phyloP scores from a whole-genome alignment of 2,888 invertebrate genomes.

The Drosophila testacea region DNA sequence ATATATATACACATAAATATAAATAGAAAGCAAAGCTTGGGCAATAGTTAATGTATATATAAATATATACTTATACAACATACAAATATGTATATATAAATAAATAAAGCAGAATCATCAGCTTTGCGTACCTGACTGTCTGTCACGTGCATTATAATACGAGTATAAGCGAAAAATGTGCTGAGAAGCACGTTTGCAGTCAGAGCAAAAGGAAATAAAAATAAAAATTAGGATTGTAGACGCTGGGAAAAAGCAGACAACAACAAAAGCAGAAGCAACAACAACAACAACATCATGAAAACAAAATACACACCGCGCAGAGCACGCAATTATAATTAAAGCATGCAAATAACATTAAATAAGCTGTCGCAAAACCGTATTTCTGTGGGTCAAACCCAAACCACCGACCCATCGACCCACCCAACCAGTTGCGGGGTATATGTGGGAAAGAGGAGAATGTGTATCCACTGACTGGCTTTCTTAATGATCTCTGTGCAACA shows the following conservation, averaged over 20 bases:
- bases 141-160: constrained; percentile 42
- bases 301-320: constrained; percentile 18
- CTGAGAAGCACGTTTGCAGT: constrained; percentile 41
- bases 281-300: constrained; percentile 1
- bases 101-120: constrained; percentile 27
- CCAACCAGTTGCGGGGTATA: not conserved
- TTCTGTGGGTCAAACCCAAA: constrained; percentile 18
- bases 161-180: constrained; percentile 43
- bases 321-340: constrained; percentile 49
- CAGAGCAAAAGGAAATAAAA: constrained; percentile 32
- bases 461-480: constrained; percentile 10
- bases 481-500: constrained; percentile 39
- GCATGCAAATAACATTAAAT: constrained; percentile 53
- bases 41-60: constrained; percentile 12
- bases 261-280: constrained; percentile 4
- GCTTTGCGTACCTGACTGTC: constrained; percentile 29
- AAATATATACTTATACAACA: constrained; percentile 1
- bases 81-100: not conserved
- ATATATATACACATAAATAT: constrained; percentile 17
- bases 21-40: constrained; percentile 16
- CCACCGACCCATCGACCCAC: not conserved
- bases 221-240: constrained; percentile 37
- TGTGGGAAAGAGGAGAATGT: not conserved
- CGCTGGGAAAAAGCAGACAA: constrained; percentile 9
- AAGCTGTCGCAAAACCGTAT: constrained; percentile 36